A percentile compares a stretch with the other conserved stretches of the same genome.
Evolutionary conservation across 2,888 invertebrate genomes (phyloP).

Genomic region (Thereva nobilitata): DNA sequence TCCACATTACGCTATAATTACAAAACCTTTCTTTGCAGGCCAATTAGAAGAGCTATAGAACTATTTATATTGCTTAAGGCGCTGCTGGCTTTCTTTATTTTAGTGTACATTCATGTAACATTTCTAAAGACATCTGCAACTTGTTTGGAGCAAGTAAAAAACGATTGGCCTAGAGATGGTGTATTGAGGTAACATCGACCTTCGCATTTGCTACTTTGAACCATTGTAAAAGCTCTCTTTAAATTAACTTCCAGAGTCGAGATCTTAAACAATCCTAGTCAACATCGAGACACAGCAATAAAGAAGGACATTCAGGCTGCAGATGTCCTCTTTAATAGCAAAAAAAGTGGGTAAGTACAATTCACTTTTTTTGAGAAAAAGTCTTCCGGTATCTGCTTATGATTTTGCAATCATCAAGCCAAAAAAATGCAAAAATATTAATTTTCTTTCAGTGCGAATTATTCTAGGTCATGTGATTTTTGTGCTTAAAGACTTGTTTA

Average conservation of each 20-base stretch:
- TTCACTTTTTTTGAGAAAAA: too few relatives aligned
- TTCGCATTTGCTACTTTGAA: not conserved
- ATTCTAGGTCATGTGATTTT: too few relatives aligned
- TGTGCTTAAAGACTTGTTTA: too few relatives aligned
- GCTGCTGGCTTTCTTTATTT: conserved; percentile 81
- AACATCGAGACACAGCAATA: conserved; percentile 47
- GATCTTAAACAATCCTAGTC: conserved; percentile 52
- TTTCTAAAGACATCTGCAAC: conserved; percentile 92
- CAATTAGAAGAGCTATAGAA: conserved; percentile 52
- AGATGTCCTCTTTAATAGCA: too few relatives aligned
- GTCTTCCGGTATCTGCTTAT: too few relatives aligned
- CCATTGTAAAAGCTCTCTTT: conserved; percentile 1
- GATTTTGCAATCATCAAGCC: too few relatives aligned
- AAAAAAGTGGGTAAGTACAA: too few relatives aligned
- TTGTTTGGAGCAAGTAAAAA: conserved; percentile 85
- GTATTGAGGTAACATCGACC: conserved; percentile 64
- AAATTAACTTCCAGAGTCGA: conserved; percentile 49
- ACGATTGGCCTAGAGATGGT: conserved; percentile 94
- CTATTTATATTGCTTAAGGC: conserved; percentile 64
- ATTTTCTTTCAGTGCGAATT: too few relatives aligned
- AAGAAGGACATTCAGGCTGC: too few relatives aligned
- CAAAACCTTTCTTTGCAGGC: conserved; percentile 45
- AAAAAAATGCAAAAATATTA: too few relatives aligned
- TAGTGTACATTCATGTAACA: conserved; percentile 93
- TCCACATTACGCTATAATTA: conserved; percentile 11